Conservation (phyloP, 2,888 invertebrate species). For the Trachelus troglodyta region DNA sequence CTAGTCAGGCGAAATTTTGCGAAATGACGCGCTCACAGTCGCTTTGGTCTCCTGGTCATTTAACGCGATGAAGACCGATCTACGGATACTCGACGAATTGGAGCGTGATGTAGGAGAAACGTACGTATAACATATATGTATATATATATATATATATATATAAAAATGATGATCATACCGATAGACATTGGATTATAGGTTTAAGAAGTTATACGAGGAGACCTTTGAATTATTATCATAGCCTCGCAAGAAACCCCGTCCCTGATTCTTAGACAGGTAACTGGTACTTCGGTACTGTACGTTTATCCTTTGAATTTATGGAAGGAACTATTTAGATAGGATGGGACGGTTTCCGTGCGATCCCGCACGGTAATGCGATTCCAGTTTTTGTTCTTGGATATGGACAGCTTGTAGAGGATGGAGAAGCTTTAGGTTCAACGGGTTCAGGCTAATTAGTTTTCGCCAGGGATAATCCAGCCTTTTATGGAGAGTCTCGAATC, state of each 20-base stretch:
- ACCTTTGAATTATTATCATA: neutral
- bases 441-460: constrained; percentile 46
- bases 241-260: neutral
- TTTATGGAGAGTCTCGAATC: neutral
- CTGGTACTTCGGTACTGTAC: neutral
- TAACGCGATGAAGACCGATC: neutral
- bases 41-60: neutral
- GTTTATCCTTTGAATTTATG: neutral
- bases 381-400: constrained; percentile 19
- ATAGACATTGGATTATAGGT: neutral
- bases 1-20: neutral
- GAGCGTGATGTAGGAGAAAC: neutral
- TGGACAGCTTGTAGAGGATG: neutral
- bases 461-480: constrained; percentile 46
- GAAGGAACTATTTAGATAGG: constrained; percentile 58
- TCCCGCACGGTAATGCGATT: constrained; percentile 18
- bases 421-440: neutral
- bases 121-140: neutral
- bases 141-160: neutral
- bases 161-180: neutral
- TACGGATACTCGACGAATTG: neutral
- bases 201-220: neutral
- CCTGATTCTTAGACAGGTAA: neutral
- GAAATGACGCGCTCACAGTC: neutral
- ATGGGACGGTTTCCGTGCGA: constrained; percentile 8